Conservation (phyloP, 2,888 invertebrate species). For the Coenonympha arcania region DNA sequence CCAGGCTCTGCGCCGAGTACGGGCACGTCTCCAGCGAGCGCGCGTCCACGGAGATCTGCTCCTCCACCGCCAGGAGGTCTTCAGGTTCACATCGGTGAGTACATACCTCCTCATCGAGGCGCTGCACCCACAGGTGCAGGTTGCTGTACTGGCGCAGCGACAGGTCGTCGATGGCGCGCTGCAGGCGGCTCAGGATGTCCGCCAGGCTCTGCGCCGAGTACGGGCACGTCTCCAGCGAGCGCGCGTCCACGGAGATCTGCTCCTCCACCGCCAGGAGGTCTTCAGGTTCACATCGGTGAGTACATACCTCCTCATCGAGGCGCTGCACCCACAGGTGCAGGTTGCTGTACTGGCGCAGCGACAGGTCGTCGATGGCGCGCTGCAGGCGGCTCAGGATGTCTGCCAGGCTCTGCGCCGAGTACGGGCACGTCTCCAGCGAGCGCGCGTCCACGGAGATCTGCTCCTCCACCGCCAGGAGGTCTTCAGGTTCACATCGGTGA, state of each 20-base stretch:
- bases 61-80: conserved; percentile 95
- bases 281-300: too few relatives aligned
- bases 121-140: conserved; percentile 95
- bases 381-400: conserved; percentile 96
- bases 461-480: conserved; percentile 94
- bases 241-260: conserved; percentile 95
- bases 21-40: conserved; percentile 96
- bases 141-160: conserved; percentile 98
- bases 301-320: conserved; percentile 88
- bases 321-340: conserved; percentile 96
- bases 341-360: conserved; percentile 97
- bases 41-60: conserved; percentile 96
- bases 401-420: conserved; percentile 92
- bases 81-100: too few relatives aligned
- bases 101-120: conserved; percentile 90
- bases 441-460: conserved; percentile 97
- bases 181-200: conserved; percentile 94
- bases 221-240: conserved; percentile 95
- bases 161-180: conserved; percentile 97
- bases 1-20: conserved; percentile 93
- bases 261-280: conserved; percentile 96
- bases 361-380: conserved; percentile 97
- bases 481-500: too few relatives aligned
- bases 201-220: conserved; percentile 95
- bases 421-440: conserved; percentile 96